Evolutionary conservation across 2,888 invertebrate species (phyloP), one percentile per base, ranked within the genome.

Genomic region (Standfussiana lucernea): DNA sequence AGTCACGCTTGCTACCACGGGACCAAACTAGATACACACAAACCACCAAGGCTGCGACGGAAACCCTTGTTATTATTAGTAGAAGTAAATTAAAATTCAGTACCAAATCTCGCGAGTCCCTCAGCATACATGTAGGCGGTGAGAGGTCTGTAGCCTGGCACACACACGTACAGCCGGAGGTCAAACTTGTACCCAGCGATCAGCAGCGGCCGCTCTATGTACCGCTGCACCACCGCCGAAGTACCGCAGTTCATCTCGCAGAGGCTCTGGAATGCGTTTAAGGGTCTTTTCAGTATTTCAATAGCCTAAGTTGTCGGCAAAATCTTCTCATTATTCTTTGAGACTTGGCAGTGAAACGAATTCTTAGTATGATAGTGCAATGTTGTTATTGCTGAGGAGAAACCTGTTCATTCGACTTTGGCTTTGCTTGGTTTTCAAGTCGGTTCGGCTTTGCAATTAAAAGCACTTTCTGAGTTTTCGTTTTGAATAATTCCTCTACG

Each of bases 101-200:
- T 86, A 96, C 97, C 96, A 83, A 97, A 97, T 91, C 98, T 97
- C 21, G 98, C 98, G 61, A 99, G 95, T 11, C 99, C 99, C 91
- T 99, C 99, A 68, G 98, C 98, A 92, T 99, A 99, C 93, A 99
- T 97, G 92, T 99, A 99, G 62, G 99, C 98, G 0, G 98, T 97
- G 10, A 99, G 97, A 0, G 99, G 99, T 84, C 98, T 97, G 91
- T 98, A 98, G 0, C 98, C 98, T 0, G 99, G 98, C 71, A 99
- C 98, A 91, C 98, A 98, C 18, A 99, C 99, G 95, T 99, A 99
- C 37, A 99, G 95, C 45, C 99, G 97, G 56, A 99, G 97, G 95
- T 99, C 99, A 95, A 99, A 99, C 95, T 99, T 99, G 96, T 99
- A 98, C 3, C 98, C 99, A 2, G 98, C 99, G 85, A 99, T 98